Evolutionary conservation across 2,113 vertebrate genomes (phyloP).

Genomic region (Nycticryphes semicollaris): DNA sequence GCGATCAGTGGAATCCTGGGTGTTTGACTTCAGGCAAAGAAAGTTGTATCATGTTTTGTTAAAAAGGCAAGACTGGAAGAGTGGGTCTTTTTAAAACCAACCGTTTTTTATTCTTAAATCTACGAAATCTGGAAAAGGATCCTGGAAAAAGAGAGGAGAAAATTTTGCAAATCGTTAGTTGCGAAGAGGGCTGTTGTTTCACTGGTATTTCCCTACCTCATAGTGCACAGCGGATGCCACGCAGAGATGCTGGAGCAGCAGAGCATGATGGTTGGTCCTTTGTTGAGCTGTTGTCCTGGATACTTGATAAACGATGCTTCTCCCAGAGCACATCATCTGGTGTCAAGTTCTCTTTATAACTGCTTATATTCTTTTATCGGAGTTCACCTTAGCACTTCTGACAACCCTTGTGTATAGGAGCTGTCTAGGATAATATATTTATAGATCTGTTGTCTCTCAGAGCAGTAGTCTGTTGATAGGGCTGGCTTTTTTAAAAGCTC

Average conservation of each 20-base stretch:
- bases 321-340: background rate
- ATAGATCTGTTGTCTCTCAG: background rate
- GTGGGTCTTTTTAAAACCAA: constrained; percentile 6
- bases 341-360: background rate
- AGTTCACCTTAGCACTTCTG: background rate
- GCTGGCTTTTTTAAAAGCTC: background rate
- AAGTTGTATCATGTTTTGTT: background rate
- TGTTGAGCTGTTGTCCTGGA: background rate
- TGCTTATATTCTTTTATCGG: background rate
- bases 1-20: background rate
- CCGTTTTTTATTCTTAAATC: background rate
- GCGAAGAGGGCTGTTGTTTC: background rate
- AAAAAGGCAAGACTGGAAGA: background rate
- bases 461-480: background rate
- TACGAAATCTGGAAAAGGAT: background rate
- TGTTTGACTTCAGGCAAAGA: background rate
- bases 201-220: background rate
- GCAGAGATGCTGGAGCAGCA: background rate
- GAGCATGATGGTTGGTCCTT: background rate
- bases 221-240: background rate
- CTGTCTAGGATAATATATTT: background rate
- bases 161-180: constrained; percentile 1
- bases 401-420: background rate
- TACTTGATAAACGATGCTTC: background rate
- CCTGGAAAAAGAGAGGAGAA: constrained; percentile 35